A percentile compares a stretch with the other conserved stretches of the same genome.
phyloP scores from a whole-genome alignment of 2,888 invertebrate species.

The Neocrepidodera transversa region DNA sequence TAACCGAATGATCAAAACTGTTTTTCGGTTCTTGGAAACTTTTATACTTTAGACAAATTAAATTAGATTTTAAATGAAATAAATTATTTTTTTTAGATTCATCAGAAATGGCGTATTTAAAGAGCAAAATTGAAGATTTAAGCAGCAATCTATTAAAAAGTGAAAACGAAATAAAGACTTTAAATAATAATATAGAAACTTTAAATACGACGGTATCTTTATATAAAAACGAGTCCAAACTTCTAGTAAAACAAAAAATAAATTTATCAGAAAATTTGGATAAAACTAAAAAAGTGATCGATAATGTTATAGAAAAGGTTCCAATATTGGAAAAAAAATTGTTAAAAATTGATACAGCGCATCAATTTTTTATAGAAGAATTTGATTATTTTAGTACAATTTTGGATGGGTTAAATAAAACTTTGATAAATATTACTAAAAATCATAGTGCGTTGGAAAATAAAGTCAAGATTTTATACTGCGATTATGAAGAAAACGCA shows the following conservation, averaged over 20 bases:
- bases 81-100: constrained; percentile 9
- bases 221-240: constrained; percentile 3
- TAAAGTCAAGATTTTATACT: constrained; percentile 27
- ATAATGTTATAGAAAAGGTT: constrained; percentile 12
- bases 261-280: constrained; percentile 7
- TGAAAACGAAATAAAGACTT: background rate
- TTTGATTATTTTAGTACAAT: constrained; percentile 21
- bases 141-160: background rate
- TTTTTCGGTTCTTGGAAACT: no score
- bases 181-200: background rate
- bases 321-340: constrained; percentile 16
- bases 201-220: background rate
- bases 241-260: constrained; percentile 1
- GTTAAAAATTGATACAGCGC: constrained; percentile 25
- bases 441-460: constrained; percentile 23
- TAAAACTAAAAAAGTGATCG: constrained; percentile 13
- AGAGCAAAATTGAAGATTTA: background rate
- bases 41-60: no score
- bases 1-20: no score
- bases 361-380: constrained; percentile 20
- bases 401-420: constrained; percentile 28
- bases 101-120: background rate
- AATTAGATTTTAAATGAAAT: no score
- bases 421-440: constrained; percentile 29
- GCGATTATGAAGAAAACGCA: constrained; percentile 1